Base-by-base conservation (phyloP, 1,140 invertebrate genomes). In the Zaprionus capensis region DNA sequence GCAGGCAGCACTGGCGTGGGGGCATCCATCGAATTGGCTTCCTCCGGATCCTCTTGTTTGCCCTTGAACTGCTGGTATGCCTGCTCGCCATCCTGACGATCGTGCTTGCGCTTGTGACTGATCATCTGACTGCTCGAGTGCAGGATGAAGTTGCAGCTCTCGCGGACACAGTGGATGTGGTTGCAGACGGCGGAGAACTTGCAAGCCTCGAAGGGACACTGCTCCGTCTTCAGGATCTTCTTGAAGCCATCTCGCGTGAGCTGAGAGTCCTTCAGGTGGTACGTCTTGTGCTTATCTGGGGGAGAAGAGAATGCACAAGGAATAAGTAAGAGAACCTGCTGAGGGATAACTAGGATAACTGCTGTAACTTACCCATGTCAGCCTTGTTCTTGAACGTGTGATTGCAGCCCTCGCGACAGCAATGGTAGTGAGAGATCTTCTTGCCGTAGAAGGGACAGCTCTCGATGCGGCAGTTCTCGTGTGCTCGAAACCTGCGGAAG, bases 311-410 rank as follows among this genome's bases (percentile, higher is more conserved):
- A 1, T 9, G 12, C 55, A 41, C 53, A 12, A 55, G 26, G 28
- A 56, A 17, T 53, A 31, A 64, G 17, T 3, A 31, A 34, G 5
- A 6, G 7, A 46, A 28, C 26, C 26, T 28, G 6, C 28, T 7
- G 28, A 7, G 31, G 31, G 9, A 34, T 17, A 41, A 4, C 34
- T 22, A 11, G 38, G 1, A 24, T 36, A 20, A 2, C 41, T 46
- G n/a, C 41, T 17, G 6, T 2, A 46, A 76, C 96, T 95, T 94
- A 99, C 98, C 98, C 98, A 99, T 99, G 94, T 99, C 98, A 82
- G 98, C 98, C 94, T 99, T 99, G 93, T 99, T 99, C 93, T 99
- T 99, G 93, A 99, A 99, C 0, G 98, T 99, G 92, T 97, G 99
- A 72, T 96, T 96, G 94, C 99, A 99, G 5, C 96, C 96, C 49